phyloP scores from a whole-genome alignment of 1,140 invertebrate species.

The Drosophila repleta region DNA sequence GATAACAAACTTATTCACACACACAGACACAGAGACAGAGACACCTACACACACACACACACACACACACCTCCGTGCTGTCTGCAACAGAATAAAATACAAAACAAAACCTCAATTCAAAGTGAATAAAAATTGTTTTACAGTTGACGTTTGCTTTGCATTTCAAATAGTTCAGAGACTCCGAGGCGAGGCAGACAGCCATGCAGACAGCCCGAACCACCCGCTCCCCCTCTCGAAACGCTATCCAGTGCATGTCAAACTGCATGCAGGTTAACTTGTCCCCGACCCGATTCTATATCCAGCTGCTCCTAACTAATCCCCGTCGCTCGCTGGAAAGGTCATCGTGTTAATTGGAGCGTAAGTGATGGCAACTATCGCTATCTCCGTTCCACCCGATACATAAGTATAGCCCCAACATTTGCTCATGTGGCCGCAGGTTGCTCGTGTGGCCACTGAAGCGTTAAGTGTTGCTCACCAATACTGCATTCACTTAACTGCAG shows the following conservation, averaged over 20 bases:
- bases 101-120: conserved; percentile 81
- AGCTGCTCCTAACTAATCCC: conserved; percentile 25
- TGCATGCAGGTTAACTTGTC: not conserved
- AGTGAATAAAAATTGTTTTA: conserved; percentile 83
- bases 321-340: conserved; percentile 68
- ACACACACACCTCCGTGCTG: conserved; percentile 12
- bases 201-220: not conserved
- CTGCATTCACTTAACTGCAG: conserved; percentile 34
- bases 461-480: conserved; percentile 72
- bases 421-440: conserved; percentile 5
- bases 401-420: conserved; percentile 10
- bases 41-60: not conserved
- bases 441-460: conserved; percentile 51
- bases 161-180: conserved; percentile 67
- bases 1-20: conserved; percentile 57
- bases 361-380: conserved; percentile 57
- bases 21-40: conserved; percentile 28
- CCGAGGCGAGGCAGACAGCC: conserved; percentile 18
- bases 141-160: conserved; percentile 79
- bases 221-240: not conserved
- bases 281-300: not conserved
- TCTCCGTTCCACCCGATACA: conserved; percentile 37
- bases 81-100: conserved; percentile 63
- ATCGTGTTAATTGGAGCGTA: conserved; percentile 78
- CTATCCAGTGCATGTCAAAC: conserved; percentile 41